Evolutionary conservation across 2,113 vertebrate genomes (phyloP).

Genomic region (Xyrauchen texanus): DNA sequence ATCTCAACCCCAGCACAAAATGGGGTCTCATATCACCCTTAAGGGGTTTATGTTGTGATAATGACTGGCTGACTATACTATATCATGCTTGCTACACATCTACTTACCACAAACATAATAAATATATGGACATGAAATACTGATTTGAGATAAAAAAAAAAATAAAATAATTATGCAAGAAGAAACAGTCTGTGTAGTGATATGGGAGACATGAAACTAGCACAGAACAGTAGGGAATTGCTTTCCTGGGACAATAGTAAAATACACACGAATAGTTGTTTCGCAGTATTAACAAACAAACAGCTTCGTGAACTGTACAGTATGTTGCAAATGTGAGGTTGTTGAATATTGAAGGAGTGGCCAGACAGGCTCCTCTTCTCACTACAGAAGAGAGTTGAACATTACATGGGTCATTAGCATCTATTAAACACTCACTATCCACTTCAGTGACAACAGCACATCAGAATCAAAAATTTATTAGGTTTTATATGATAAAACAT

Average conservation of each 20-base stretch:
- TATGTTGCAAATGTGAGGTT: background rate
- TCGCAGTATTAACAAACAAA: no score
- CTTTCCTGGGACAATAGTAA: no score
- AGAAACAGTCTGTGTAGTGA: no score
- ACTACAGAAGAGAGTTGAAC: background rate
- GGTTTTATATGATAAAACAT: no score
- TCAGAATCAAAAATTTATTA: slow-evolving; percentile 12
- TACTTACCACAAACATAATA: background rate
- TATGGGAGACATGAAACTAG: no score
- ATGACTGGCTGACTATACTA: background rate
- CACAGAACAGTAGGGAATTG: no score
- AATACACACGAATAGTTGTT: no score
- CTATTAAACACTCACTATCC: slow-evolving; percentile 17
- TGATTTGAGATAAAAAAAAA: no score
- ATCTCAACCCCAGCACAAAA: no score
- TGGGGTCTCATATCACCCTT: no score
- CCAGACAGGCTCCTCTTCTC: background rate
- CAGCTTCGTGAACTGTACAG: background rate
- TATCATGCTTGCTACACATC: background rate
- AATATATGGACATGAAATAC: background rate
- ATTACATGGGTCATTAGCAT: slow-evolving; percentile 32
- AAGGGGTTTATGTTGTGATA: background rate
- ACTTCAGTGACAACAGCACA: slow-evolving; percentile 4
- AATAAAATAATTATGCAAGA: no score
- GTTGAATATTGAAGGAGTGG: no score